Conservation (phyloP, 92 coral and sea anemone species). For the Pocillopora grandis region DNA sequence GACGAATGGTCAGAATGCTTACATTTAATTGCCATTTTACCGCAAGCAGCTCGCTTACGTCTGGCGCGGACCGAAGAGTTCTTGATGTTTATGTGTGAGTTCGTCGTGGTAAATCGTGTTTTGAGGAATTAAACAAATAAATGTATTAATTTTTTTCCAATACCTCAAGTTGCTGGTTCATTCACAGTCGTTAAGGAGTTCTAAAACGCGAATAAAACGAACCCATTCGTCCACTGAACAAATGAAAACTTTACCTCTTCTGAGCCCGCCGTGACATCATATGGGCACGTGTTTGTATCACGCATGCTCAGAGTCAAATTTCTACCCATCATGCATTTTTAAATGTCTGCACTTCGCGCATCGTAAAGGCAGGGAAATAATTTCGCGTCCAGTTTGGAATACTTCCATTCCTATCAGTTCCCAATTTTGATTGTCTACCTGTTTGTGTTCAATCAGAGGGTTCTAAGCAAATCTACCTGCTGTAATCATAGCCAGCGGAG, state of each 20-base stretch:
- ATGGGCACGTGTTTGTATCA: conserved; percentile 56
- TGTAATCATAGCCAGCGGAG: no score
- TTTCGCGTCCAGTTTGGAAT: no score
- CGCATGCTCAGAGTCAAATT: conserved; percentile 24
- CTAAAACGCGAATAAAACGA: background rate
- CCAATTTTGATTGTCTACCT: no score
- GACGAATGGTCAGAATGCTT: conserved; percentile 69
- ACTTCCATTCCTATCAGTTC: no score
- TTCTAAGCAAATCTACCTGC: no score
- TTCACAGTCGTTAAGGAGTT: background rate
- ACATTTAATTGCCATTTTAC: conserved; percentile 91
- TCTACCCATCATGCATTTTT: conserved; percentile 24
- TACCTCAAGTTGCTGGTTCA: background rate
- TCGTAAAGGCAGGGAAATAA: no score
- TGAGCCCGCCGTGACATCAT: conserved; percentile 79
- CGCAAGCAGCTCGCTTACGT: conserved; percentile 84
- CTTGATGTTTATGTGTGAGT: conserved; percentile 29
- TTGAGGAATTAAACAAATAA: background rate
- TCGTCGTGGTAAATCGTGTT: conserved; percentile 47
- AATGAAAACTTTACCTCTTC: background rate
- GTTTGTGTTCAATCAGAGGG: no score
- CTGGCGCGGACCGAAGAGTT: conserved; percentile 38
- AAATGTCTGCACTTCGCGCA: background rate
- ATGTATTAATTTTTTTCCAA: background rate
- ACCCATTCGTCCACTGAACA: background rate